Evolutionary conservation across 2,113 vertebrate species (phyloP).

Genomic region (Melanocharis versteri): DNA sequence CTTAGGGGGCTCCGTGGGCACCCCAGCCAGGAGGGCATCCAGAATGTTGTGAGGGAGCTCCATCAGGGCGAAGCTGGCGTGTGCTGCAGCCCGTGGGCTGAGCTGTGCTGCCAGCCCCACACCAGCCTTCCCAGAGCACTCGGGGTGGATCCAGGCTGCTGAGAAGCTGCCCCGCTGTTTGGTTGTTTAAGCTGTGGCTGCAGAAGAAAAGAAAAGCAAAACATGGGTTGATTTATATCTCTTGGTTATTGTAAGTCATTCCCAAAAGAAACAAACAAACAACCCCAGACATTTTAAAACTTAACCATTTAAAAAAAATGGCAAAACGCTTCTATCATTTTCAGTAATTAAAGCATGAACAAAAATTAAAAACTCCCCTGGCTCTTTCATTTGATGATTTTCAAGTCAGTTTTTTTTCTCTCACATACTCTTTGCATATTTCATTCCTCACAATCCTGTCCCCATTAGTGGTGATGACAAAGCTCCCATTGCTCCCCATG

Average conservation of each 20-base stretch:
- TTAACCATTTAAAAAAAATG: background rate
- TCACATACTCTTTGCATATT: slow-evolving; percentile 9
- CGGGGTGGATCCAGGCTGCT: background rate
- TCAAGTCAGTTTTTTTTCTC: background rate
- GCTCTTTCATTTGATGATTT: slow-evolving; percentile 36
- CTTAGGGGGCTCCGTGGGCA: background rate
- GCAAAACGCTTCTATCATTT: slow-evolving; percentile 4
- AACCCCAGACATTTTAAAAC: background rate
- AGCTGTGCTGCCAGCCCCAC: background rate
- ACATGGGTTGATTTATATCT: slow-evolving; percentile 56
- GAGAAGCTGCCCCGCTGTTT: slow-evolving; percentile 39
- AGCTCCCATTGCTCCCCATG: slow-evolving; percentile 60
- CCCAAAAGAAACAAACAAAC: slow-evolving; percentile 40
- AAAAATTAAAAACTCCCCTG: slow-evolving; percentile 19
- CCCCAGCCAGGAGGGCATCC: background rate
- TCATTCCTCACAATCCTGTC: slow-evolving; percentile 41
- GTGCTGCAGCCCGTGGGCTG: background rate
- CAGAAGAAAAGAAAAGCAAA: slow-evolving; percentile 54
- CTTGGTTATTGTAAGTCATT: slow-evolving; percentile 34
- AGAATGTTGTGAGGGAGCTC: accelerated
- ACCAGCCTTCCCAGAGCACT: background rate
- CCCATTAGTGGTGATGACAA: slow-evolving; percentile 67
- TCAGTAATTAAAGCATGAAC: slow-evolving; percentile 20
- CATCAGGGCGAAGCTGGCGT: too few relatives aligned
- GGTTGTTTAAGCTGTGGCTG: slow-evolving; percentile 52